phyloP scores from a whole-genome alignment of 2,888 invertebrate genomes.

The Nephrotoma guestfalica region DNA sequence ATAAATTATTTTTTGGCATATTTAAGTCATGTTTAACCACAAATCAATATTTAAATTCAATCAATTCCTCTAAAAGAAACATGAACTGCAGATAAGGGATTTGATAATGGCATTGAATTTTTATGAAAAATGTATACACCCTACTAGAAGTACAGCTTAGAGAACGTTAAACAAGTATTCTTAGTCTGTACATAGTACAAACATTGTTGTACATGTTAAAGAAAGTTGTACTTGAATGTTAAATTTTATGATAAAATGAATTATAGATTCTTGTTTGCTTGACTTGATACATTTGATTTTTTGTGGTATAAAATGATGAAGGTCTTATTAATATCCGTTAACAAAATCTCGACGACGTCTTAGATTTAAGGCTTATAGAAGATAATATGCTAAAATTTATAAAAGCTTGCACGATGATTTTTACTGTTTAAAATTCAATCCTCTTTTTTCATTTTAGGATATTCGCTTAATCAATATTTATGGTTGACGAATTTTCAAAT shows the following conservation, averaged over 20 bases:
- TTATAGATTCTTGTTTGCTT: not conserved
- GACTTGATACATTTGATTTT: not conserved
- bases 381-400: not conserved
- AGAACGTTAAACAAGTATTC: not conserved
- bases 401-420: not conserved
- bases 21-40: not conserved
- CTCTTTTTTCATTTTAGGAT: no score
- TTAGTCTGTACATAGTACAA: no score
- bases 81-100: not conserved
- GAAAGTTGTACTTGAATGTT: not conserved
- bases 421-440: not conserved
- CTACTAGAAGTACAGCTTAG: not conserved
- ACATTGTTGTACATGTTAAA: not conserved
- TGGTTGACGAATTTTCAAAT: not conserved
- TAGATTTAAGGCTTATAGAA: not conserved
- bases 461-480: not conserved
- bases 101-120: not conserved
- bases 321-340: not conserved
- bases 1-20: not conserved
- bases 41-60: not conserved
- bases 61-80: not conserved
- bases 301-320: not conserved
- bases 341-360: not conserved
- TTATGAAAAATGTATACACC: not conserved
- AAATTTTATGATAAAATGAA: not conserved